phyloP scores from a whole-genome alignment of 2,888 invertebrate species.

The Celastrina argiolus region DNA sequence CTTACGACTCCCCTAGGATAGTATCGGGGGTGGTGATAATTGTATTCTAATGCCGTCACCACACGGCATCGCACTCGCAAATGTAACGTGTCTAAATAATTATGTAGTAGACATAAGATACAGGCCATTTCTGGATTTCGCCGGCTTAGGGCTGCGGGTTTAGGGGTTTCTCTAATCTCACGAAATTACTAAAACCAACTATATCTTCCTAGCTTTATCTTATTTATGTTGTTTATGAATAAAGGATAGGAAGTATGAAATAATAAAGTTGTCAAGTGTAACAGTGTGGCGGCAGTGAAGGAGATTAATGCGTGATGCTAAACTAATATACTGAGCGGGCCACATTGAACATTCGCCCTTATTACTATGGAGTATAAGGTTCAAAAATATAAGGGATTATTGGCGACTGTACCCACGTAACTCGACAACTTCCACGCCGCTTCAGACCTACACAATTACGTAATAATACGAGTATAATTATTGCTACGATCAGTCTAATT shows the following conservation, averaged over 20 bases:
- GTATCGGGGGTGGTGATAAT: too few species aligned
- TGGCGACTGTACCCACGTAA: background rate
- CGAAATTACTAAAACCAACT: background rate
- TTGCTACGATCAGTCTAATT: background rate
- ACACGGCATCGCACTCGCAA: too few species aligned
- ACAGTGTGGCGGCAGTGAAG: background rate
- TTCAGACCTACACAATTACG: background rate
- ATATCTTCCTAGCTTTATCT: background rate
- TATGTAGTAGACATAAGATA: background rate
- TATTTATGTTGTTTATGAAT: background rate
- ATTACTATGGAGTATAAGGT: background rate
- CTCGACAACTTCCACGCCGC: background rate
- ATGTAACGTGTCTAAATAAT: too few species aligned
- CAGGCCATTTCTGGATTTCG: background rate
- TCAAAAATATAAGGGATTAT: background rate
- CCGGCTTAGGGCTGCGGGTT: background rate
- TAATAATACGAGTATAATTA: background rate
- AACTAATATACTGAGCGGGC: slow-evolving; percentile 1
- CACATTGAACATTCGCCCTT: background rate
- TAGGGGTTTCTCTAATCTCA: background rate
- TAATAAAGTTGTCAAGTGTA: slow-evolving; percentile 8
- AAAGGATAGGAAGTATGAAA: background rate
- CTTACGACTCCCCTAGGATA: too few species aligned
- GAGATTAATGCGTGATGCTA: slow-evolving; percentile 14
- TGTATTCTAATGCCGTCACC: too few species aligned